phyloP scores from a whole-genome alignment of 2,888 invertebrate genomes.

The Coenonympha glycerion region DNA sequence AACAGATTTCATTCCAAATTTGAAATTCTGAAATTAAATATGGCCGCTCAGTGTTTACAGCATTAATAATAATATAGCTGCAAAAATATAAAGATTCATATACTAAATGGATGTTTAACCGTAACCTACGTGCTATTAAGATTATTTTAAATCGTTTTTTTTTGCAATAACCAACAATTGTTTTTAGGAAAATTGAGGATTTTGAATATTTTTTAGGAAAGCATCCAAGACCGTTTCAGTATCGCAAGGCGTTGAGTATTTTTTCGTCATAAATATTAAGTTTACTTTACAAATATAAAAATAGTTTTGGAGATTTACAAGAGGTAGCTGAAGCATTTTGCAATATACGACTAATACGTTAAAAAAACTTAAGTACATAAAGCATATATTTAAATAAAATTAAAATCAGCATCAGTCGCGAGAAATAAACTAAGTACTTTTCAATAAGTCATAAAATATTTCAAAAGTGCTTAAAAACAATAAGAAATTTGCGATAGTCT shows the following conservation, averaged over 20 bases:
- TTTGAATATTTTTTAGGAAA: slow-evolving; percentile 48
- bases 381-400: slow-evolving; percentile 30
- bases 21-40: slow-evolving; percentile 44
- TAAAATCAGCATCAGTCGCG: slow-evolving; percentile 27
- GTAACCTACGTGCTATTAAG: slow-evolving; percentile 50
- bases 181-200: slow-evolving; percentile 56
- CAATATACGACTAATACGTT: slow-evolving; percentile 38
- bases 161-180: slow-evolving; percentile 46
- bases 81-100: slow-evolving; percentile 58
- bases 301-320: slow-evolving; percentile 64
- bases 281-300: slow-evolving; percentile 60
- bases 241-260: slow-evolving; percentile 43
- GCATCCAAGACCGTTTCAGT: slow-evolving; percentile 39
- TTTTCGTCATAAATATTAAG: slow-evolving; percentile 27
- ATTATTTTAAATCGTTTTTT: slow-evolving; percentile 41
- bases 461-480: slow-evolving; percentile 29
- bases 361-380: slow-evolving; percentile 55
- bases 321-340: slow-evolving; percentile 63
- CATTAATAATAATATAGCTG: slow-evolving; percentile 51
- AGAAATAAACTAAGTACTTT: slow-evolving; percentile 25
- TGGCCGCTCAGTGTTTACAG: slow-evolving; percentile 59
- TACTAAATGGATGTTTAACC: slow-evolving; percentile 37
- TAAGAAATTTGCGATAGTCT: slow-evolving; percentile 39
- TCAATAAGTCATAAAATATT: slow-evolving; percentile 34
- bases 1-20: slow-evolving; percentile 38